These are phyloP conservation scores for Solea solea DNA, from an alignment of 2,113 vertebrate species.

Conservation along the genomic window DNA sequence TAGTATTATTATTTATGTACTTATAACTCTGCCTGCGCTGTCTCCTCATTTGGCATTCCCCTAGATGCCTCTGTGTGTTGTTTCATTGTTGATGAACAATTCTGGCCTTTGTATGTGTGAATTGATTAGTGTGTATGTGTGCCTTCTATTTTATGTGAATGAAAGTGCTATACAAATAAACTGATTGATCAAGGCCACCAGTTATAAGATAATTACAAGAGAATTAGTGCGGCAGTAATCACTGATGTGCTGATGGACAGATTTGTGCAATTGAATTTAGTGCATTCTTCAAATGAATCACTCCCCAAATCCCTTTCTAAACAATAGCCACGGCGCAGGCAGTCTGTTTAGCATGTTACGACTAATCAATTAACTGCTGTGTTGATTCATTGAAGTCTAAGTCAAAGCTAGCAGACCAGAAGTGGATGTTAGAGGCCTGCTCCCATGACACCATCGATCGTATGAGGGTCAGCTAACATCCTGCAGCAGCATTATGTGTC, in stretches of 20 bases:
- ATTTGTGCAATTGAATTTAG: background rate
- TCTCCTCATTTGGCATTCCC: no score
- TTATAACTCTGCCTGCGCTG: no score
- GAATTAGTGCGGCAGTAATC: background rate
- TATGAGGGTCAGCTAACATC: conserved; percentile 38
- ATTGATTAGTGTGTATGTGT: no score
- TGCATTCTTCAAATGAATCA: conserved; percentile 27
- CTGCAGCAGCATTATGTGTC: conserved; percentile 44
- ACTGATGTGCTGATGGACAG: background rate
- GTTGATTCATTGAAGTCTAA: conserved; percentile 56
- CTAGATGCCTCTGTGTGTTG: no score
- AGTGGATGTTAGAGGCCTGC: conserved; percentile 41
- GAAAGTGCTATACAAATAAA: no score
- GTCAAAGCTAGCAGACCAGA: conserved; percentile 55
- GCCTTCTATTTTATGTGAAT: no score
- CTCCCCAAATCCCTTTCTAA: conserved; percentile 26
- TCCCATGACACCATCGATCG: conserved; percentile 56
- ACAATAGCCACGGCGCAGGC: conserved; percentile 20
- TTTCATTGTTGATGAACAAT: no score
- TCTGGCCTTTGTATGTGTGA: no score
- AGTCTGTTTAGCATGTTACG: conserved; percentile 50
- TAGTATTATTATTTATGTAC: no score
- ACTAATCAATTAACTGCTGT: conserved; percentile 54
- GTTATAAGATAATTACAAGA: no score
- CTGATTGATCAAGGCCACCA: no score